Base-by-base conservation (phyloP, 2,113 vertebrate species). In the Burhinus oedicnemus region DNA sequence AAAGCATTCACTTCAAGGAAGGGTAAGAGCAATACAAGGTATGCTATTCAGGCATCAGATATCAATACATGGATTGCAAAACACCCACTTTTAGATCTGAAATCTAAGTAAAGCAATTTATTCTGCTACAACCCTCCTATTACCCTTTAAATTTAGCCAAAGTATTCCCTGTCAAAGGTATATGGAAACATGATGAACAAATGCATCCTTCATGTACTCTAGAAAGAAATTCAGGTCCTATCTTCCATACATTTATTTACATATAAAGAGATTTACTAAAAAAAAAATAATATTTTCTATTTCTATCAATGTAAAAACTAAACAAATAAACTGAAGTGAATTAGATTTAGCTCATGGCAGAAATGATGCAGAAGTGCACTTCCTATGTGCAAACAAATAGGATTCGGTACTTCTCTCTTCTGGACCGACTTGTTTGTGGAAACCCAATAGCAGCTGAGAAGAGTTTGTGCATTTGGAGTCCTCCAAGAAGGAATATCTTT, bases 51-150 rank as follows among this genome's bases (percentile, higher is more conserved):
- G n/a, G 52, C 61, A 88, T 94, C 89, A 93, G 74, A 40, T 68
- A 85, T 57, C 95, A 94, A 95, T 80, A 91, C 22, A 42, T 25
- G 51, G 84, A 72, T 83, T 91, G 82, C 34, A 87, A 91, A 95
- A 91, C 79, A 83, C 18, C 42, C 44, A 66, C 58, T 90, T 87
- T 52, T 68, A 64, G 54, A 87, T 74, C 52, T 57, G 65, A 91
- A 95, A 91, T 69, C 70, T 83, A 87, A 93, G 57, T 62, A 79
- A 94, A 94, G 87, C 49, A 80, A 72, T 87, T 94, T 94, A 80
- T 91, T 89, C 62, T 94, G 65, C 78, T 88, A 12, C 80, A 84
- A 81, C 6, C 23, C 55, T 68, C 90, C 83, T 66, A 92, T 68
- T 93, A 84, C 44, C 76, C 61, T 87, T 96, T 86, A 96, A 81